A percentile compares a stretch with the other conserved stretches of the same genome.
These are phyloP conservation scores for Mactra quadrangularis DNA, from an alignment of 1,140 invertebrate genomes.

Conservation along the genomic window DNA sequence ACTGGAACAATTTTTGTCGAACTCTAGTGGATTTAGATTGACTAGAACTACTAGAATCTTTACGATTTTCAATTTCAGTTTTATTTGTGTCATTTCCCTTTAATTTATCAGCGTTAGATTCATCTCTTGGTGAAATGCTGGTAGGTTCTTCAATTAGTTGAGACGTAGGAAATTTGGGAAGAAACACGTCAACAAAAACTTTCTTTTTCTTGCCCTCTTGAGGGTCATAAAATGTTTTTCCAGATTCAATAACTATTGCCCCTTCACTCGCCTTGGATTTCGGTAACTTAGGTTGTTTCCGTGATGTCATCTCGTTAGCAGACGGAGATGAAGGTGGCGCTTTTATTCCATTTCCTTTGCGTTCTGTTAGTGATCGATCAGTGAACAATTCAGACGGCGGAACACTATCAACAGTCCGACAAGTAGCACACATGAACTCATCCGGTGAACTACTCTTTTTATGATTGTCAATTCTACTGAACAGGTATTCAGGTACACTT, in stretches of 20 bases:
- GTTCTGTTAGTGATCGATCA: neutral
- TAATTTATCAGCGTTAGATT: neutral
- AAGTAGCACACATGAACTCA: slow-evolving; percentile 47
- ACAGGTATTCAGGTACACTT: slow-evolving; percentile 51
- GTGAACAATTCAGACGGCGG: no score
- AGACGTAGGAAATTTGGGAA: slow-evolving; percentile 58
- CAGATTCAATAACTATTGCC: slow-evolving; percentile 53
- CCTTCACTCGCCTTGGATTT: slow-evolving; percentile 24
- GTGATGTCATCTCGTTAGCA: neutral
- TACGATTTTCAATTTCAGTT: neutral
- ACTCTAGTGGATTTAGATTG: slow-evolving; percentile 2
- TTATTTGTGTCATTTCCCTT: neutral
- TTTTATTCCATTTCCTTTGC: slow-evolving; percentile 25
- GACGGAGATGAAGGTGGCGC: slow-evolving; percentile 63
- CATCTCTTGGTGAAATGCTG: neutral
- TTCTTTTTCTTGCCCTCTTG: slow-evolving; percentile 59
- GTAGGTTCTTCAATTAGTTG: slow-evolving; percentile 25
- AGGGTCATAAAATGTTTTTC: slow-evolving; percentile 48
- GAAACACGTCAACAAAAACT: slow-evolving; percentile 66
- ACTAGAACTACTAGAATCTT: slow-evolving; percentile 48
- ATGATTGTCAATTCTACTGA: slow-evolving; percentile 36
- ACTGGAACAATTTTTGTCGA: slow-evolving; percentile 6
- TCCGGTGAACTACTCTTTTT: slow-evolving; percentile 3
- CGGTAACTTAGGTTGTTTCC: slow-evolving; percentile 36
- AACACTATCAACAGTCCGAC: slow-evolving; percentile 16